Evolutionary conservation across 2,113 vertebrate genomes (phyloP), one percentile per base, ranked within the genome.

Genomic region (Pterophyllum scalare): DNA sequence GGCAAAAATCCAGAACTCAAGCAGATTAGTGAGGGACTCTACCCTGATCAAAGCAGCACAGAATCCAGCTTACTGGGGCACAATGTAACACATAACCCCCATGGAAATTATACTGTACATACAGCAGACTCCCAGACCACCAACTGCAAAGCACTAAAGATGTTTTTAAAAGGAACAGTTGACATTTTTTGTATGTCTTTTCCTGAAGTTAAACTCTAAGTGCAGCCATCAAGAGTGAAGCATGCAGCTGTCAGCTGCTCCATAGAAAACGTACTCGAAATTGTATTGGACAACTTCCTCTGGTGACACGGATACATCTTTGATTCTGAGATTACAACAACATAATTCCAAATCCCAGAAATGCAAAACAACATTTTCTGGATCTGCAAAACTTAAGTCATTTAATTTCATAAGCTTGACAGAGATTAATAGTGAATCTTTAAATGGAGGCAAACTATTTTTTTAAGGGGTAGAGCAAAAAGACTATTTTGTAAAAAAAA

Each of bases 1-100:
- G 84, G 89, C 88, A 90, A 87, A 90, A 86, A 93, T 88, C 88
- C 91, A 92, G 67, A 90, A 93, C 91, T 94, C 88, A 86, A 92
- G 90, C 85, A 81, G 94, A 93, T 94, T 94, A 93, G 89, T 19
- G 70, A 85, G 79, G 86, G 86, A 92, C 92, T 90, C 84, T 91
- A 85, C 80, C 81, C 83, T 87, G 91, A 94, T 94, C 91, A 93
- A 92, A 93, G 93, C 86, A 58, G 85, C 57, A 26, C 85, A 84
- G 89, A 91, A 88, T 84, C 87, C 91, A 89, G 88, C 86, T 93
- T 92, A 93, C 88, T 88, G 89, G 85, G 78, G 81, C 82, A 33
- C 38, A 82, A 81, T 86, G 81, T 56, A 84, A 89, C 88, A 86
- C 87, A 88, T 83, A 81, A 90, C 81, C 82, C 19, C 72, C 31